Evolutionary conservation across 2,888 invertebrate genomes (phyloP), one percentile per base, ranked within the genome.

Genomic region (Andrena haemorrhoa): DNA sequence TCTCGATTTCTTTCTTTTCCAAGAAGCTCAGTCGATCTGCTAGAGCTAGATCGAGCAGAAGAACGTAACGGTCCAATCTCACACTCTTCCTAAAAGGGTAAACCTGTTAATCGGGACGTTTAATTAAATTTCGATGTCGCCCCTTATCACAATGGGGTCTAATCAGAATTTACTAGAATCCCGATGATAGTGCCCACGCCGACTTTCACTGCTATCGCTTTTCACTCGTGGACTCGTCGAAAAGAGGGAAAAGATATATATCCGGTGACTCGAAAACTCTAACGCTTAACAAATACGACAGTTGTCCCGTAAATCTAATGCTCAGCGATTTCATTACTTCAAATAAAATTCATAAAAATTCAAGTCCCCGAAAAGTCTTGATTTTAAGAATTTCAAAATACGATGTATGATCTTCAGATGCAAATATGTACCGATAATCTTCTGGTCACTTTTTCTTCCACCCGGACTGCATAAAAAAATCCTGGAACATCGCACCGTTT

Each of bases 111-210:
- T 66, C 75, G 58, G 63, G 63, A 53, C 71, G 72, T 83, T 89
- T 89, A 89, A 88, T 88, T 88, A 84, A 89, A 88, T 89, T 88
- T 89, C 87, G 80, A 83, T 88, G 89, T 88, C 61, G 79, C 29
- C 23, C 12, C 69, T 87, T 89, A 88, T 88, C 89, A 85, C 87
- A 87, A 86, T 83, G 79, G 79, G 66, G 58, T 69, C 76, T 66
- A 75, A 83, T 77, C 70, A 71, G 75, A 64, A 83, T 78, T 80
- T 73, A 82, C 72, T 47, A 65, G 73, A 58, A 60, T 66, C 56
- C 26, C 49, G 65, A 64, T 72, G 81, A 76, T 75, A 76, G 63
- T 49, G 70, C 66, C 73, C 75, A 68, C 66, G 85, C 33, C 69
- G 76, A 81, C 86, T 86, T 86, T 87, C 86, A 75, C 86, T 79